Percentiles rank a stretch among this genome's conserved stretches.
Conservation (phyloP, 1,140 invertebrate genomes). For the Alviniconcha marisindica region DNA sequence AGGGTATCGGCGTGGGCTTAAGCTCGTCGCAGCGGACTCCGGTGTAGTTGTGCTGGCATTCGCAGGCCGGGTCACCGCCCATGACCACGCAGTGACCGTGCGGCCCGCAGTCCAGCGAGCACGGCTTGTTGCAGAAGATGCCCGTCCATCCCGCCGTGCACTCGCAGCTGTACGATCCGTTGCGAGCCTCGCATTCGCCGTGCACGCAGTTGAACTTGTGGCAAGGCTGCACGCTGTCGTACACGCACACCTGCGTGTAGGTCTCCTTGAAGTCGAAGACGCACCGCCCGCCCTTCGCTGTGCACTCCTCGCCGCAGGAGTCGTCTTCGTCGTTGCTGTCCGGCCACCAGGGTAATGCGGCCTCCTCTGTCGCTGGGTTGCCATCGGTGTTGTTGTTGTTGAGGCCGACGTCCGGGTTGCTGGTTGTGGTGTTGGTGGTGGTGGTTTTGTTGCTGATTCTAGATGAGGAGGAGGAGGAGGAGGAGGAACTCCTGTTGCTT, state of each 20-base stretch:
- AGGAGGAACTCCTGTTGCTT: not conserved
- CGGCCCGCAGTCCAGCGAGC: slow-evolving; percentile 61
- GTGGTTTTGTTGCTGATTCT: not conserved
- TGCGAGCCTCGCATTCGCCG: slow-evolving; percentile 33
- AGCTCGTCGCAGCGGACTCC: slow-evolving; percentile 42
- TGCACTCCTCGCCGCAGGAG: slow-evolving; percentile 35
- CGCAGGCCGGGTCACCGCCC: slow-evolving; percentile 31
- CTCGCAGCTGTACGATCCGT: slow-evolving; percentile 50
- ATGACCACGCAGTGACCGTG: slow-evolving; percentile 51
- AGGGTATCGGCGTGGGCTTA: slow-evolving; percentile 4
- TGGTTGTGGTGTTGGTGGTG: not conserved
- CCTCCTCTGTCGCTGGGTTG: no score
- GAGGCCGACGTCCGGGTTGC: not conserved
- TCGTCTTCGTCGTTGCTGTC: not conserved
- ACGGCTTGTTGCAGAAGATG: slow-evolving; percentile 58
- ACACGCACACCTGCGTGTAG: slow-evolving; percentile 24
- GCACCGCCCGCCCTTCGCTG: slow-evolving; percentile 22
- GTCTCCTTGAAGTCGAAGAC: slow-evolving; percentile 41
- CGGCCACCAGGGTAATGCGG: not conserved
- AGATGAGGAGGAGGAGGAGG: no score
- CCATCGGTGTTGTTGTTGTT: not conserved
- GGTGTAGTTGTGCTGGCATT: slow-evolving; percentile 51
- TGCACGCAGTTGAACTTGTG: slow-evolving; percentile 24
- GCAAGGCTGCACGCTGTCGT: slow-evolving; percentile 6
- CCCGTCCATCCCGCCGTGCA: slow-evolving; percentile 61